Evolutionary conservation across 2,888 invertebrate genomes (phyloP).

Genomic region (Eurois occulta): DNA sequence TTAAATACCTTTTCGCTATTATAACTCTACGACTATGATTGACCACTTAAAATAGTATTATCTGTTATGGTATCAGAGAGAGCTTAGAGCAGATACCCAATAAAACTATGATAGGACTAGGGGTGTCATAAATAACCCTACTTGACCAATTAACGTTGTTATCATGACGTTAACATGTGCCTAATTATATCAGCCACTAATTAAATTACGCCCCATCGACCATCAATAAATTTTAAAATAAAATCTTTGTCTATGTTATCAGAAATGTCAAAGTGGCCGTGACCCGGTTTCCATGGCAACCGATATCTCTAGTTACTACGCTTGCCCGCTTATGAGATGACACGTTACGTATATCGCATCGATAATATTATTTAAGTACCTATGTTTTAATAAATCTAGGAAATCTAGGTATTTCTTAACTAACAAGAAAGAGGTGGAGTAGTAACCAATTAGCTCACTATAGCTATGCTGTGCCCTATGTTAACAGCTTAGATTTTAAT

Average conservation of each 20-base stretch:
- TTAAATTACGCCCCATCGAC: constrained; percentile 20
- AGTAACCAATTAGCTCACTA: neutral
- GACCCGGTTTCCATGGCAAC: constrained; percentile 72
- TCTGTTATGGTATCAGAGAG: no score
- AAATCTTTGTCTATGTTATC: constrained; percentile 38
- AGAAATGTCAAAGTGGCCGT: constrained; percentile 66
- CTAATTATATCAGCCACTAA: constrained; percentile 41
- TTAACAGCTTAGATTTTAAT: neutral
- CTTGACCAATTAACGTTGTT: constrained; percentile 1
- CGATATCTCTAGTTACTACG: constrained; percentile 34
- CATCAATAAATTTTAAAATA: constrained; percentile 41
- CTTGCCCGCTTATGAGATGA: constrained; percentile 33
- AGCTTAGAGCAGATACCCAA: neutral
- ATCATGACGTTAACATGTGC: constrained; percentile 6
- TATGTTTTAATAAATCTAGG: neutral
- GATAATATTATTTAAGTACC: constrained; percentile 13
- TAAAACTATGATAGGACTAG: neutral
- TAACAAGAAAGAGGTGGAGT: neutral
- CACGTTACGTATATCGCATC: constrained; percentile 13
- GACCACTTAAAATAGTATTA: neutral
- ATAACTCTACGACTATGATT: neutral
- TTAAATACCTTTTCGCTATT: neutral
- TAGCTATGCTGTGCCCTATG: neutral
- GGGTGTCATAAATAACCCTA: constrained; percentile 12
- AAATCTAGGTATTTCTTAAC: neutral